These are phyloP conservation scores for Kobus ellipsiprymnus DNA, from an alignment of 2,113 vertebrate genomes.

Conservation along the genomic window DNA sequence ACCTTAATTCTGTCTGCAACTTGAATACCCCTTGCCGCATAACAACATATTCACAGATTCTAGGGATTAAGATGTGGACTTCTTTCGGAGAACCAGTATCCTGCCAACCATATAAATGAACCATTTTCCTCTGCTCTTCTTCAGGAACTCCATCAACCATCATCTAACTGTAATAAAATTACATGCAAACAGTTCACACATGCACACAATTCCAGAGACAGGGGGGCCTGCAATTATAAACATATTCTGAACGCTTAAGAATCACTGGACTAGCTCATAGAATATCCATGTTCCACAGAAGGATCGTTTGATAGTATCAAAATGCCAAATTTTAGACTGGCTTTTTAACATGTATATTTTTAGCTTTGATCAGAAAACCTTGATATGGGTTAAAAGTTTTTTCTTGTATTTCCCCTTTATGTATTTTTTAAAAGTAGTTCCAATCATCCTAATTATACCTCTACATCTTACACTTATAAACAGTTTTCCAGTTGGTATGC, in stretches of 20 bases:
- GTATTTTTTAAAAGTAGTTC: neutral
- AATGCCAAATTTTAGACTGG: neutral
- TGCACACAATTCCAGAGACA: neutral
- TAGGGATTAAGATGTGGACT: neutral
- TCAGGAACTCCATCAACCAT: neutral
- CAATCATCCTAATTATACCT: neutral
- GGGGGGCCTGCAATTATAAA: neutral
- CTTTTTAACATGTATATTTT: neutral
- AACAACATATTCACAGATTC: neutral
- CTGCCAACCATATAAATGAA: neutral
- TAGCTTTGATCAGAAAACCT: conserved; percentile 2
- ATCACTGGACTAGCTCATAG: neutral
- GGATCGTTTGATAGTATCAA: neutral
- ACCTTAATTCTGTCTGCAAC: neutral
- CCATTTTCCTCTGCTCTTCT: neutral
- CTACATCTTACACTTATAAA: neutral
- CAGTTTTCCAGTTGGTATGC: neutral
- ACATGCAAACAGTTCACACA: neutral
- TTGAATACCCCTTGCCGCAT: neutral
- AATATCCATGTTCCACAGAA: neutral
- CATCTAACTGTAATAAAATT: neutral
- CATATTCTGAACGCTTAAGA: neutral
- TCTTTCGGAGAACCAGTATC: neutral
- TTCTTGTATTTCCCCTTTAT: neutral
- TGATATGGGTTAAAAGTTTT: neutral